phyloP scores from a whole-genome alignment of 2,113 vertebrate genomes.

The Peucedramus taeniatus region DNA sequence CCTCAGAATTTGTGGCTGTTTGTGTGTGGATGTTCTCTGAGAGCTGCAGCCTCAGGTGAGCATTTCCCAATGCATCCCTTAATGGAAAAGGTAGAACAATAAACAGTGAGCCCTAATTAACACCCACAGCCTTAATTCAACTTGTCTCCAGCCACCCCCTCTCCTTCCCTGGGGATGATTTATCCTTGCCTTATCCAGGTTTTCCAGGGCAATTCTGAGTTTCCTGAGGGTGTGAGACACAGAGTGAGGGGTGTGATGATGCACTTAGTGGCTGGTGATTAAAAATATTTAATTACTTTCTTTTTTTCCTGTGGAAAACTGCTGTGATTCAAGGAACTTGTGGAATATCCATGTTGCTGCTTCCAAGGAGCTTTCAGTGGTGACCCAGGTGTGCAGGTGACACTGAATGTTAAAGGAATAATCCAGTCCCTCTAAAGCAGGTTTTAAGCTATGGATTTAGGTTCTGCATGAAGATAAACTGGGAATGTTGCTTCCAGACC shows the following conservation, averaged over 20 bases:
- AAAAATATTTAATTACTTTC: background rate
- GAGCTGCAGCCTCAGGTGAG: background rate
- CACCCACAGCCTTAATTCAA: background rate
- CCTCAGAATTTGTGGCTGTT: background rate
- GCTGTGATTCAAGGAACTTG: background rate
- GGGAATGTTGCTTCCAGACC: background rate
- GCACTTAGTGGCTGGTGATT: background rate
- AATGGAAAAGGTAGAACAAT: background rate
- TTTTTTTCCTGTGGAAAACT: background rate
- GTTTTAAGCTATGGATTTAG: background rate
- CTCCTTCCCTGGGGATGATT: background rate
- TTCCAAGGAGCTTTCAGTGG: background rate
- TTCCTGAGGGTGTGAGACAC: background rate
- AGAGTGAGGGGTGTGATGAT: background rate
- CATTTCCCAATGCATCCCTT: background rate
- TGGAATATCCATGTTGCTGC: background rate
- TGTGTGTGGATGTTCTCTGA: background rate
- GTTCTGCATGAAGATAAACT: background rate
- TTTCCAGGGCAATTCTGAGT: background rate
- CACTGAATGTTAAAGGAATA: rapidly evolving
- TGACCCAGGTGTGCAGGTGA: background rate
- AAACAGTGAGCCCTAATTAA: background rate
- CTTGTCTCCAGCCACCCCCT: background rate
- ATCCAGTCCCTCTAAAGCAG: background rate
- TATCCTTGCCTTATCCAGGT: background rate